phyloP scores from a whole-genome alignment of 2,113 vertebrate genomes.

The Carassius carassius region DNA sequence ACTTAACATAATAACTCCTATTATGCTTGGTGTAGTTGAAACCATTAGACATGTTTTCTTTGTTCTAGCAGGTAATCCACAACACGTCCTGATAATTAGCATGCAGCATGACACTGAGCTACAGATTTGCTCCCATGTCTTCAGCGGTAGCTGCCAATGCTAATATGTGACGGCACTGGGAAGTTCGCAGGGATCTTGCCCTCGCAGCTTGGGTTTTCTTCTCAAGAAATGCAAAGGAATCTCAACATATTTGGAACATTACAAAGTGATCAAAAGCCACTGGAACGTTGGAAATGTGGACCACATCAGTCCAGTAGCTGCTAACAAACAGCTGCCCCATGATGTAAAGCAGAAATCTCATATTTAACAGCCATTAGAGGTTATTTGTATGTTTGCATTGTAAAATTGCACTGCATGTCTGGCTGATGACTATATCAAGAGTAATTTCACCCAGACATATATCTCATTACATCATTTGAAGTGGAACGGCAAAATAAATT shows the following conservation, averaged over 20 bases:
- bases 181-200: neutral
- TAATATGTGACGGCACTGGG: slow-evolving; percentile 27
- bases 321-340: slow-evolving; percentile 27
- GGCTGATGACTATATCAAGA: slow-evolving; percentile 33
- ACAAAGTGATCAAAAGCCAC: slow-evolving; percentile 31
- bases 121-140: slow-evolving; percentile 33
- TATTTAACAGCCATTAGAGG: slow-evolving; percentile 25
- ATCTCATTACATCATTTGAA: slow-evolving; percentile 6
- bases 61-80: slow-evolving; percentile 34
- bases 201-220: slow-evolving; percentile 4
- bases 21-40: slow-evolving; percentile 36
- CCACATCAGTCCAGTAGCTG: slow-evolving; percentile 24
- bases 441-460: neutral
- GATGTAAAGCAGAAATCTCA: slow-evolving; percentile 38
- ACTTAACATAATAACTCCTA: slow-evolving; percentile 41
- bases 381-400: slow-evolving; percentile 36
- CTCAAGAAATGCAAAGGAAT: slow-evolving; percentile 31
- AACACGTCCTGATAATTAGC: slow-evolving; percentile 23
- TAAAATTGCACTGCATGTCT: slow-evolving; percentile 1
- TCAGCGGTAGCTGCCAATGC: slow-evolving; percentile 10
- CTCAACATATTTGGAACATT: slow-evolving; percentile 30
- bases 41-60: slow-evolving; percentile 45
- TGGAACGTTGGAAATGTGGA: slow-evolving; percentile 38
- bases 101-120: slow-evolving; percentile 20
- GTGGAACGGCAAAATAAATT: neutral